phyloP scores from a whole-genome alignment of 2,888 invertebrate genomes.

The Unio delphinus region DNA sequence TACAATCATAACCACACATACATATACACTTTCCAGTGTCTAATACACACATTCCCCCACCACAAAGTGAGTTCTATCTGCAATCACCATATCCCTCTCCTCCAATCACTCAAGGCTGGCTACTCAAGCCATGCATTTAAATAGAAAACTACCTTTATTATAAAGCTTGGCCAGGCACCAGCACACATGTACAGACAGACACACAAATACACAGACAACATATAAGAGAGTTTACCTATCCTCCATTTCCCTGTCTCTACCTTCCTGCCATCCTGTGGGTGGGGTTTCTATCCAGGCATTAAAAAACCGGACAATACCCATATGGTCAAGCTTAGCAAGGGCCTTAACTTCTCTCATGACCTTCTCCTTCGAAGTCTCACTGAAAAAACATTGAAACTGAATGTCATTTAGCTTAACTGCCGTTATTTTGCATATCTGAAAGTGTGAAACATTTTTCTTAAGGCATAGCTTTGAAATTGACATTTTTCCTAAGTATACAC shows the following conservation, averaged over 20 bases:
- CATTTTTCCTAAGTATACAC: no score
- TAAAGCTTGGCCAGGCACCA: not conserved
- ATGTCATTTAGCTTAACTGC: not conserved
- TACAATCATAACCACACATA: no score
- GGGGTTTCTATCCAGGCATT: constrained; percentile 96
- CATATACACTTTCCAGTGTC: no score
- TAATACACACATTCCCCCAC: no score
- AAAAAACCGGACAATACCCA: constrained; percentile 95
- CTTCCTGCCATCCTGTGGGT: constrained; percentile 89
- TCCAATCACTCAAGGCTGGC: no score
- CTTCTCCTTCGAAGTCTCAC: constrained; percentile 85
- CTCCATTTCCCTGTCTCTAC: constrained; percentile 77
- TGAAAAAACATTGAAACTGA: constrained; percentile 67
- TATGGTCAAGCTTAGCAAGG: constrained; percentile 93
- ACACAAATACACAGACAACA: constrained; percentile 1
- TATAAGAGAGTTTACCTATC: constrained; percentile 29
- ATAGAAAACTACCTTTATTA: no score
- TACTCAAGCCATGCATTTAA: no score
- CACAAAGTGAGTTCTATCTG: no score
- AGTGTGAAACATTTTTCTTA: no score
- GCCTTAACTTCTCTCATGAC: constrained; percentile 96
- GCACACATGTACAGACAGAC: constrained; percentile 1
- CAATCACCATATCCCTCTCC: no score
- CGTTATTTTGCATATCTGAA: not conserved
- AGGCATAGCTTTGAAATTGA: no score